Percentiles rank a stretch among this genome's conserved stretches.
Evolutionary conservation across 2,888 invertebrate genomes (phyloP).

Genomic region (Selenia dentaria): DNA sequence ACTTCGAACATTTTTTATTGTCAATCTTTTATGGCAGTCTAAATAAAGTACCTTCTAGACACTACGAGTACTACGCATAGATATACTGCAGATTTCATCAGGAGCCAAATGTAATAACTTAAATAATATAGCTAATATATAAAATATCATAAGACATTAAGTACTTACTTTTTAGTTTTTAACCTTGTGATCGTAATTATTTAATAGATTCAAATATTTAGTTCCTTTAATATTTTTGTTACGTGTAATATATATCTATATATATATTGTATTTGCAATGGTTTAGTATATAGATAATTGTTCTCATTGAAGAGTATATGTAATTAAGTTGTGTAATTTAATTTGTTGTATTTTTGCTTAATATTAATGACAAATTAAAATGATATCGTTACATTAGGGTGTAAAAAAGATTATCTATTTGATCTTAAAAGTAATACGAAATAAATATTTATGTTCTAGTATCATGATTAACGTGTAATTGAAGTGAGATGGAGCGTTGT

Average conservation of each 20-base stretch:
- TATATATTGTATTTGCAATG: slow-evolving; percentile 63
- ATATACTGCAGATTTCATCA: slow-evolving; percentile 52
- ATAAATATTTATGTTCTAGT: slow-evolving; percentile 84
- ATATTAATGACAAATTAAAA: slow-evolving; percentile 82
- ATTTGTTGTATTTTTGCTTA: slow-evolving; percentile 81
- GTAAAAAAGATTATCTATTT: slow-evolving; percentile 85
- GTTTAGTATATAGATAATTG: slow-evolving; percentile 75
- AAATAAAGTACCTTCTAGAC: slow-evolving; percentile 42
- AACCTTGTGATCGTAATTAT: slow-evolving; percentile 74
- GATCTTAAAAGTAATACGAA: slow-evolving; percentile 82
- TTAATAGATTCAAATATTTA: slow-evolving; percentile 70
- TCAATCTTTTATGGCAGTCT: slow-evolving; percentile 3
- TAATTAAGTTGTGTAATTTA: slow-evolving; percentile 80
- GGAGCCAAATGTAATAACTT: slow-evolving; percentile 80
- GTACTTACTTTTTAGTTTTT: slow-evolving; percentile 70
- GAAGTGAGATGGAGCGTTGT: slow-evolving; percentile 75
- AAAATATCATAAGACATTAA: slow-evolving; percentile 63
- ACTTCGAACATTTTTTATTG: slow-evolving; percentile 1
- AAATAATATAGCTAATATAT: slow-evolving; percentile 57
- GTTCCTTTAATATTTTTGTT: slow-evolving; percentile 80
- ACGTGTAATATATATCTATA: slow-evolving; percentile 63
- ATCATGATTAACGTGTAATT: slow-evolving; percentile 81
- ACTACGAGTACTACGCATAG: slow-evolving; percentile 51
- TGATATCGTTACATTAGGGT: slow-evolving; percentile 83
- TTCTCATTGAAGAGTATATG: slow-evolving; percentile 77